Evolutionary conservation across 2,888 invertebrate genomes (phyloP).

Genomic region (Lymantria monacha): DNA sequence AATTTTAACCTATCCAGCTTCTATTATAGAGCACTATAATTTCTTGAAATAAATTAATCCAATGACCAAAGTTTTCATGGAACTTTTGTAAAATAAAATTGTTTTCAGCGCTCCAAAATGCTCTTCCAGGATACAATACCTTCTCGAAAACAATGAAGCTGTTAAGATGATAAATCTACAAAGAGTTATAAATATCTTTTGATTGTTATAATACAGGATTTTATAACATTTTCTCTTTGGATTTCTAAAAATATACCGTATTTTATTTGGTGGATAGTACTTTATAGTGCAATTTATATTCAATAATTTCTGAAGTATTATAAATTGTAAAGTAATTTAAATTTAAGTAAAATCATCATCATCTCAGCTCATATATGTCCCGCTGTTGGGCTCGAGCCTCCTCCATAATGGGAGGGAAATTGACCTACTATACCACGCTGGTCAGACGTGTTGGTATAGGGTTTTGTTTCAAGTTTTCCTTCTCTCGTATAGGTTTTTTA

Average conservation of each 20-base stretch:
- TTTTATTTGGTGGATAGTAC: too few species aligned
- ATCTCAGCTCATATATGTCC: too few species aligned
- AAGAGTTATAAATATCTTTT: constrained; percentile 12
- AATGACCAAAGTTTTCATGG: constrained; percentile 22
- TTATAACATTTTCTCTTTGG: background rate
- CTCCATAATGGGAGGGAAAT: too few species aligned
- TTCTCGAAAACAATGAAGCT: constrained; percentile 25
- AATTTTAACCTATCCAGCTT: background rate
- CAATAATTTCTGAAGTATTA: too few species aligned
- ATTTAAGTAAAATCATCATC: too few species aligned
- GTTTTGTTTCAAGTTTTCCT: too few species aligned
- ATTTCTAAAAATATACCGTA: background rate
- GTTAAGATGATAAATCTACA: constrained; percentile 23
- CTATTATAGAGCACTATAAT: background rate
- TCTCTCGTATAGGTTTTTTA: too few species aligned
- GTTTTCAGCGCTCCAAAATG: constrained; percentile 9
- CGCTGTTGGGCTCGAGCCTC: too few species aligned
- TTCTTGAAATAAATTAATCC: background rate
- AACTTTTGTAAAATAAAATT: constrained; percentile 13
- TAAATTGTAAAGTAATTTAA: too few species aligned
- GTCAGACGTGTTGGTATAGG: too few species aligned
- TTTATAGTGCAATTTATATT: too few species aligned
- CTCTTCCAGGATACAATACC: constrained; percentile 18
- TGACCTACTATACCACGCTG: too few species aligned
- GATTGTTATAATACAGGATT: constrained; percentile 3